A percentile compares a stretch with the other conserved stretches of the same genome.
These are phyloP conservation scores for Cepphus grylle DNA, from an alignment of 2,113 vertebrate species.

Conservation along the genomic window DNA sequence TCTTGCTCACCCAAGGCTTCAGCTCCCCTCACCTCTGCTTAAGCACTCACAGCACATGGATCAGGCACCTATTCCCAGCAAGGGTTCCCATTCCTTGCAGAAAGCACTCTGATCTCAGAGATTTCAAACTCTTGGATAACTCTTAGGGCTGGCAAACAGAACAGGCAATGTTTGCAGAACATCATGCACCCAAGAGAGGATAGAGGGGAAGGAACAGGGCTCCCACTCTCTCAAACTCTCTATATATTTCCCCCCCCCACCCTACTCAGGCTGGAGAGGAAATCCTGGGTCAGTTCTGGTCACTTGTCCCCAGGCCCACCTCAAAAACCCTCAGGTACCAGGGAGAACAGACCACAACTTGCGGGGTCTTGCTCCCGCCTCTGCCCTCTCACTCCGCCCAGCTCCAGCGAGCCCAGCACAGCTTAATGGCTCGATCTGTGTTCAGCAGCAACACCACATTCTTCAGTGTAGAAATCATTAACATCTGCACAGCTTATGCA, in stretches of 20 bases:
- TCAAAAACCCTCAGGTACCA: background rate
- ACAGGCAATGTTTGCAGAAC: background rate
- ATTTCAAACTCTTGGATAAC: background rate
- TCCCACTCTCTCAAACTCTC: background rate
- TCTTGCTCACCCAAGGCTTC: background rate
- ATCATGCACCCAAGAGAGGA: background rate
- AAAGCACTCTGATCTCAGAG: background rate
- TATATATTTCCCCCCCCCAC: background rate
- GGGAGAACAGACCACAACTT: background rate
- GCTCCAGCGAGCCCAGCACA: background rate
- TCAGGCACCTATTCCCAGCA: background rate
- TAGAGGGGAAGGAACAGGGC: background rate
- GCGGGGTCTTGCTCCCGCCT: background rate
- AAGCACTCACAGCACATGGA: background rate
- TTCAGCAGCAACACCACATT: slow-evolving; percentile 44
- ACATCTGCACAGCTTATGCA: slow-evolving; percentile 44
- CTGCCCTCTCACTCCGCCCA: background rate
- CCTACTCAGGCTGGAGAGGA: background rate
- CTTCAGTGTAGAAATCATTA: slow-evolving; percentile 46
- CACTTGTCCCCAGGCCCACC: background rate
- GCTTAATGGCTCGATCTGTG: background rate
- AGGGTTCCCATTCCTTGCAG: background rate
- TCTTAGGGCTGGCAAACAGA: background rate
- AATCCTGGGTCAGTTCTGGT: background rate
- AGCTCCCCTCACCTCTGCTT: background rate